These are phyloP conservation scores for Pteria penguin DNA, from an alignment of 2,888 invertebrate genomes.

Conservation along the genomic window DNA sequence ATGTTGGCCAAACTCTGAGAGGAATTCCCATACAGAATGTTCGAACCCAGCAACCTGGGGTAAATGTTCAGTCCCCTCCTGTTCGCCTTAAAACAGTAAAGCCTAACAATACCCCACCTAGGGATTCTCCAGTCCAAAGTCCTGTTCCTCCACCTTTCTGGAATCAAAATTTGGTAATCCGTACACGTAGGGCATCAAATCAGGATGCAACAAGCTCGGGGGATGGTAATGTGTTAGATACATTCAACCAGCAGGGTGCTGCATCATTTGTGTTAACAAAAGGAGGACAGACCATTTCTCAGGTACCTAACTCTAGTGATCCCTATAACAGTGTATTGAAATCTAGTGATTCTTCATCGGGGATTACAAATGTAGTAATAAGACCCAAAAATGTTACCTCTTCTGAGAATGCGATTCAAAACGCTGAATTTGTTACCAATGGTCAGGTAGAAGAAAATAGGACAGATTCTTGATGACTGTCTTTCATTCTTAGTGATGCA, in stretches of 20 bases:
- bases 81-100: constrained; percentile 9
- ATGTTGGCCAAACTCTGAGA: constrained; percentile 20
- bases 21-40: not conserved
- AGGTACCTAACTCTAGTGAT: not conserved
- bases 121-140: constrained; percentile 2
- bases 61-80: not conserved
- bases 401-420: not conserved
- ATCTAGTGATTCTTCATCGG: constrained; percentile 10
- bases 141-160: constrained; percentile 75
- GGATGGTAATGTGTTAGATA: not conserved
- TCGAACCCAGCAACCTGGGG: constrained; percentile 9
- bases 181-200: constrained; percentile 73
- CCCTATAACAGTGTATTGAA: constrained; percentile 36
- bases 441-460: not conserved
- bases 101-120: constrained; percentile 1
- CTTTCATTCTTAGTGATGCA: not conserved
- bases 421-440: not conserved
- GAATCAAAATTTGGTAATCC: constrained; percentile 79
- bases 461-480: too few species aligned
- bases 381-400: not conserved
- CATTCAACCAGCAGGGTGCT: not conserved
- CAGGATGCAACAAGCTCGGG: constrained; percentile 29
- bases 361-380: constrained; percentile 29
- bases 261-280: constrained; percentile 4
- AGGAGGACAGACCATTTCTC: not conserved